These are phyloP conservation scores for Sitta europaea DNA, from an alignment of 2,113 vertebrate genomes.

Conservation along the genomic window DNA sequence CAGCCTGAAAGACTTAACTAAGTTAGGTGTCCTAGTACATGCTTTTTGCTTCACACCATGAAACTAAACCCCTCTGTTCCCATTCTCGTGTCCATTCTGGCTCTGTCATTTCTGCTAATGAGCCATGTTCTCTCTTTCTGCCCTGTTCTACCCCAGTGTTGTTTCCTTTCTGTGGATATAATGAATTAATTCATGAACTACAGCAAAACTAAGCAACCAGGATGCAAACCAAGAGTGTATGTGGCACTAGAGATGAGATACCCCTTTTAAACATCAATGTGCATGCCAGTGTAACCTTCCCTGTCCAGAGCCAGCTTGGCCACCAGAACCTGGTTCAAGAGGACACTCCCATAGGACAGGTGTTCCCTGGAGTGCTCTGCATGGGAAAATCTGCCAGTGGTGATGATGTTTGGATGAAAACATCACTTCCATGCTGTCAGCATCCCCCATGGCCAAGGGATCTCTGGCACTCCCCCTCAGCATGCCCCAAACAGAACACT, in stretches of 20 bases:
- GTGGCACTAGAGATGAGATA: neutral
- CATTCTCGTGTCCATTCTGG: neutral
- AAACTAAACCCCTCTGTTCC: neutral
- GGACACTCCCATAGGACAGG: neutral
- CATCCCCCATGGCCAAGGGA: neutral
- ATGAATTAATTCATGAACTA: neutral
- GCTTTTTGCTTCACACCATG: neutral
- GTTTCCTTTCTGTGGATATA: neutral
- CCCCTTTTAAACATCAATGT: neutral
- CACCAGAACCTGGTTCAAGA: neutral
- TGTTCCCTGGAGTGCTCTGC: neutral
- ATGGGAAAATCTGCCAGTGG: neutral
- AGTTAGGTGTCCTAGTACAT: neutral
- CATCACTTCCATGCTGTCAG: accelerated
- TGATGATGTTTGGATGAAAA: neutral
- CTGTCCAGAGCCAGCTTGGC: neutral
- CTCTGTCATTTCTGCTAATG: neutral
- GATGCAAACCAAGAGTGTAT: neutral
- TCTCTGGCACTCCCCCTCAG: neutral
- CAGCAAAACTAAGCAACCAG: neutral
- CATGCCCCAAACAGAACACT: neutral
- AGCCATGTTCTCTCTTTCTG: neutral
- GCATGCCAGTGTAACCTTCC: neutral
- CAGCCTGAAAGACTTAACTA: neutral
- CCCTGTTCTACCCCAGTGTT: neutral